A percentile compares a stretch with the other conserved stretches of the same genome.
phyloP scores from a whole-genome alignment of 2,797 vertebrate species.

The Pelobates cultripes region DNA sequence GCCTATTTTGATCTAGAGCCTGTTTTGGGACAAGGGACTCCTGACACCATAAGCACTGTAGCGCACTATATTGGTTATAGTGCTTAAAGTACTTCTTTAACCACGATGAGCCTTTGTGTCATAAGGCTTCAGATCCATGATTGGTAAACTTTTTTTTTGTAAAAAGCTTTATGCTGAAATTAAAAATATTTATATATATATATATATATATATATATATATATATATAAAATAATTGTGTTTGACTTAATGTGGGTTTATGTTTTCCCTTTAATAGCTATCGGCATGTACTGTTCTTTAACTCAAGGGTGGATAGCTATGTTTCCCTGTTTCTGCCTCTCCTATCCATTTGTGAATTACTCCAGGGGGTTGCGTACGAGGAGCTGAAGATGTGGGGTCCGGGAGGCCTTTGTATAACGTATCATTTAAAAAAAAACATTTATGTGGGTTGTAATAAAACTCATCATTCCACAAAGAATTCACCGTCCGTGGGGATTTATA shows the following conservation, averaged over 20 bases:
- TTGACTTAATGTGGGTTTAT: neutral
- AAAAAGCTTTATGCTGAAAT: too few relatives aligned
- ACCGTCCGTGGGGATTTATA: constrained; percentile 26
- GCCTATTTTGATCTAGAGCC: too few relatives aligned
- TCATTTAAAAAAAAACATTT: neutral
- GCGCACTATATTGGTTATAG: too few relatives aligned
- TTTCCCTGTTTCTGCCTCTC: neutral
- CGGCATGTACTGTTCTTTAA: neutral
- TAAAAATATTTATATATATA: too few relatives aligned
- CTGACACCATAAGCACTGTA: too few relatives aligned
- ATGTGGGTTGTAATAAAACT: constrained; percentile 45
- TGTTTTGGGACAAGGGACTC: too few relatives aligned
- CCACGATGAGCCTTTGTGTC: too few relatives aligned
- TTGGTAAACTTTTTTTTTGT: too few relatives aligned
- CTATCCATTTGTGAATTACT: constrained; percentile 9
- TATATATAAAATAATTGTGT: neutral
- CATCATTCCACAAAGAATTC: constrained; percentile 40
- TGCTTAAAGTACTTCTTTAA: too few relatives aligned
- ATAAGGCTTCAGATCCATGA: too few relatives aligned
- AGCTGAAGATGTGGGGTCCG: constrained; percentile 12
- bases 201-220: too few relatives aligned
- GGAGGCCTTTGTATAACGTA: constrained; percentile 26
- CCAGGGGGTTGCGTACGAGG: neutral
- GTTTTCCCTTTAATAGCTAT: neutral
- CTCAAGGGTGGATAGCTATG: neutral